These are phyloP conservation scores for Temnothorax unifasciatus DNA, from an alignment of 2,888 invertebrate species.

Conservation along the genomic window DNA sequence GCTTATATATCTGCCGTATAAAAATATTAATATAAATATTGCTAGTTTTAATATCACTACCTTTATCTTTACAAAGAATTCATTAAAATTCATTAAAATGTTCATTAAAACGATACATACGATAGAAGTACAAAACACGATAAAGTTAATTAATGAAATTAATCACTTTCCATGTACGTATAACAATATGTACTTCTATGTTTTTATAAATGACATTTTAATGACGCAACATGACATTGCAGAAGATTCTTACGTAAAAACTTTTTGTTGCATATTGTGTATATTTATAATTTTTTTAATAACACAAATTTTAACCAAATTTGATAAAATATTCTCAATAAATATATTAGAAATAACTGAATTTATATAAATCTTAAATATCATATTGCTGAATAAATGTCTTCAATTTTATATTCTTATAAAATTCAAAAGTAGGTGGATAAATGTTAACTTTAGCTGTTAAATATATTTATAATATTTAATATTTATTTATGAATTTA, in stretches of 20 bases:
- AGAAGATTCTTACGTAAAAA: conserved; percentile 46
- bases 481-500: neutral
- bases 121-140: neutral
- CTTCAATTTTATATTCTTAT: neutral
- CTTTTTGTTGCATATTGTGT: conserved; percentile 65
- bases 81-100: conserved; percentile 12
- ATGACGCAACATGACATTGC: neutral
- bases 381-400: neutral
- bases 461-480: conserved; percentile 12
- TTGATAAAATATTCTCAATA: neutral
- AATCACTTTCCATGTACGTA: neutral
- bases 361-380: neutral
- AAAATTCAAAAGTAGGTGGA: neutral
- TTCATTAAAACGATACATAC: neutral
- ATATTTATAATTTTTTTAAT: neutral
- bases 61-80: neutral
- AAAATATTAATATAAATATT: no score
- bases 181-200: neutral
- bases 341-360: neutral
- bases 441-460: conserved; percentile 11
- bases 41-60: neutral
- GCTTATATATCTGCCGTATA: neutral
- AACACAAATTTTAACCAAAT: neutral
- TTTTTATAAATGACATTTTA: neutral
- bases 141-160: neutral